Evolutionary conservation across 2,888 invertebrate species (phyloP).

Genomic region (Dichetophora obliterata): DNA sequence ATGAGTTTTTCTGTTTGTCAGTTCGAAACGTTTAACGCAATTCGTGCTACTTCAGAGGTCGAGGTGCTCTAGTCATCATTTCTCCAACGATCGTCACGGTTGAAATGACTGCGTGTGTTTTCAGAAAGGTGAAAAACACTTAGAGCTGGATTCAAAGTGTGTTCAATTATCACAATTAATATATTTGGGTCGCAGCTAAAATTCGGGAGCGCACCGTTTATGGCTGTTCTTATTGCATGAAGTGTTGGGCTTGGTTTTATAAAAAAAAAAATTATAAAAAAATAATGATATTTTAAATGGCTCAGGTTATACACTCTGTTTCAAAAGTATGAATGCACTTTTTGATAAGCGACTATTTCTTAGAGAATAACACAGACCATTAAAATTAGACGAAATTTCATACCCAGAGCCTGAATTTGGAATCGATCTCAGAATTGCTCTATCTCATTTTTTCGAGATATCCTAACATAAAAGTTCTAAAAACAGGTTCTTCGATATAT

Average conservation of each 20-base stretch:
- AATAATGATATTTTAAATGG: neutral
- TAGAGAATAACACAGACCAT: no score
- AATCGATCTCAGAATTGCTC: no score
- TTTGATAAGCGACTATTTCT: no score
- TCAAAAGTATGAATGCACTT: no score
- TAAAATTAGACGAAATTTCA: no score
- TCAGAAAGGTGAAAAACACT: neutral
- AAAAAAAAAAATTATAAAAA: no score
- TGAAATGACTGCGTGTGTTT: neutral
- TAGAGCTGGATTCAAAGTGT: neutral
- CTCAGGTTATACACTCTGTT: no score
- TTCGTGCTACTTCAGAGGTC: neutral
- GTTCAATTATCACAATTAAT: neutral
- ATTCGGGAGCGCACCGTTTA: no score
- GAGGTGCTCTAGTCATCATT: neutral
- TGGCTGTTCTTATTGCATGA: neutral
- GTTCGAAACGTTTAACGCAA: neutral
- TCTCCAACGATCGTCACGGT: neutral
- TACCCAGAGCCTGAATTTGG: no score
- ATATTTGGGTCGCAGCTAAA: neutral
- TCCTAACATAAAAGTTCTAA: no score
- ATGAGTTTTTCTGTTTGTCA: neutral
- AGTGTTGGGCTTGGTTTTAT: neutral
- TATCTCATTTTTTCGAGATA: no score
- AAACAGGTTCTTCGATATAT: no score